Conservation (phyloP, 2,888 invertebrate species). For the Galerucella pusilla region DNA sequence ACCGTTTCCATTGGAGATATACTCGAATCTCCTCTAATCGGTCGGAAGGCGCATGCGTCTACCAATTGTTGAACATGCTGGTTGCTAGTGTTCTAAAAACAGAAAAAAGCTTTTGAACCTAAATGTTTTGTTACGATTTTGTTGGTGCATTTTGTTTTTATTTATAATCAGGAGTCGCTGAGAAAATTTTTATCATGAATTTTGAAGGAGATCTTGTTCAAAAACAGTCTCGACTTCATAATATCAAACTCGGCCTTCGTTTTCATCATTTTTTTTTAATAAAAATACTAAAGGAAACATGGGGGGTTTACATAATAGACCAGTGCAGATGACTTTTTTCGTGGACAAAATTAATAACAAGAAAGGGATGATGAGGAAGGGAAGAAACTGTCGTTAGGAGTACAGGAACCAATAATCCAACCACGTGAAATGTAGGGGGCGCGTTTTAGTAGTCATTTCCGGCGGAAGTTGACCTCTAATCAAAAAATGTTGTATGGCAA, state of each 20-base stretch:
- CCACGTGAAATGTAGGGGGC: too few species aligned
- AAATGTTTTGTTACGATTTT: background rate
- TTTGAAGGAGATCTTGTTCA: slow-evolving; percentile 35
- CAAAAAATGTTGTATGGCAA: too few species aligned
- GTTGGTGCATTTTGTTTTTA: background rate
- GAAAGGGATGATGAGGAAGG: too few species aligned
- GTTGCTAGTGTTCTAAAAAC: slow-evolving; percentile 20
- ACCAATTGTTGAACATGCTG: slow-evolving; percentile 33
- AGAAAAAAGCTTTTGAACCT: background rate
- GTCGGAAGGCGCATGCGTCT: slow-evolving; percentile 45
- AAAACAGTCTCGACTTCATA: slow-evolving; percentile 39
- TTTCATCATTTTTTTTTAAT: slow-evolving; percentile 53
- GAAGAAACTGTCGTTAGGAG: too few species aligned
- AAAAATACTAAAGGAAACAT: background rate
- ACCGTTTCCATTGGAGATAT: slow-evolving; percentile 47
- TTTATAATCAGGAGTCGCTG: slow-evolving; percentile 39
- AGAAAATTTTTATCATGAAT: slow-evolving; percentile 29
- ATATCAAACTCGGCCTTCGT: slow-evolving; percentile 61
- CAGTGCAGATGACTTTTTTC: too few species aligned
- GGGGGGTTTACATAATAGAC: too few species aligned
- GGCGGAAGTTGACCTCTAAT: too few species aligned
- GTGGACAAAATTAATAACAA: too few species aligned
- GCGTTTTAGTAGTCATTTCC: too few species aligned
- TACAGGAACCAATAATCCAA: too few species aligned
- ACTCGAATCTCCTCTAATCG: slow-evolving; percentile 40